Evolutionary conservation across 2,888 invertebrate genomes (phyloP).

Genomic region (Schrankia costaestrigalis): DNA sequence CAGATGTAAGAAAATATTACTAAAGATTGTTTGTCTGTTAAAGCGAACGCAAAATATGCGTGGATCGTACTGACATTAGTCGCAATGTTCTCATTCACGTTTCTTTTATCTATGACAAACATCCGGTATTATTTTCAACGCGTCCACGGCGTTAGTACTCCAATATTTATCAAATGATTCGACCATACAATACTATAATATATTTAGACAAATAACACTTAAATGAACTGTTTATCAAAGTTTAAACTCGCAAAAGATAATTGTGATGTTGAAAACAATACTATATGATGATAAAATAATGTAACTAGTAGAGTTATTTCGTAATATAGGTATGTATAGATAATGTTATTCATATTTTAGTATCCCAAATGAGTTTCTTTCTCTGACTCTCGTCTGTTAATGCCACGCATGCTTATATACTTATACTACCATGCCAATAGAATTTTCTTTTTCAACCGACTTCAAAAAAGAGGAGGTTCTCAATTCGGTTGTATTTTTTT

Average conservation of each 20-base stretch:
- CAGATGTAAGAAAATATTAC: no score
- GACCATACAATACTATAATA: constrained; percentile 51
- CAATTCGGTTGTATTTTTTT: no score
- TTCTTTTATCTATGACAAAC: constrained; percentile 69
- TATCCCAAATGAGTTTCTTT: constrained; percentile 8
- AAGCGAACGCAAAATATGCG: constrained; percentile 37
- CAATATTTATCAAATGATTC: constrained; percentile 50
- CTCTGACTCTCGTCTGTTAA: no score
- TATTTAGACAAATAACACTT: constrained; percentile 57
- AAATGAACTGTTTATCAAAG: constrained; percentile 53
- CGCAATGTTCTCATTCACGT: constrained; percentile 52
- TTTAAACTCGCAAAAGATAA: constrained; percentile 55
- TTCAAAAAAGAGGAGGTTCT: no score
- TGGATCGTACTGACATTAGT: constrained; percentile 30
- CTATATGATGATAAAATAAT: constrained; percentile 46
- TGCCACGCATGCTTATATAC: no score
- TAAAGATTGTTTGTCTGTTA: no score
- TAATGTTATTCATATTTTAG: constrained; percentile 12
- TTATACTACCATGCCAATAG: no score
- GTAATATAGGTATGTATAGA: constrained; percentile 34
- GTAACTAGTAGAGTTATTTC: constrained; percentile 49
- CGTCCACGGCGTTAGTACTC: constrained; percentile 45
- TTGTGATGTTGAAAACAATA: constrained; percentile 53
- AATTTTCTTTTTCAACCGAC: no score
- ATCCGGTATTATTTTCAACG: constrained; percentile 67